These are phyloP conservation scores for Myoxocephalus aenaeus DNA, from an alignment of 2,797 vertebrate genomes.

Conservation along the genomic window DNA sequence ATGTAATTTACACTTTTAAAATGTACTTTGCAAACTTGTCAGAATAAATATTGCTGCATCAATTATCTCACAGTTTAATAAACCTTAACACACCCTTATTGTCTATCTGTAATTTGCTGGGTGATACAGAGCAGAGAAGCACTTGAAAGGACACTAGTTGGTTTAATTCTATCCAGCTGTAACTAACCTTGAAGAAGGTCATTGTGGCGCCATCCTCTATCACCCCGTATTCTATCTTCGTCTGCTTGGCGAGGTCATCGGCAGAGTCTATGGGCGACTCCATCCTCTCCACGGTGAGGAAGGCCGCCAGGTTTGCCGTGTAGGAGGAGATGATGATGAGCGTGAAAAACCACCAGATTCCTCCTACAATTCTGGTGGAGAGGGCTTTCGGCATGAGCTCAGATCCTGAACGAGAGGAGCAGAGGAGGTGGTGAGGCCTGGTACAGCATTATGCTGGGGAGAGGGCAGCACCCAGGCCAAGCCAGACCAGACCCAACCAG, in stretches of 20 bases:
- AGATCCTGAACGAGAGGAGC: constrained; percentile 93
- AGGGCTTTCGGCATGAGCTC: constrained; percentile 99
- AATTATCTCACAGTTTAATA: neutral
- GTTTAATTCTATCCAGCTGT: constrained; percentile 8
- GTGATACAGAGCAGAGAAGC: neutral
- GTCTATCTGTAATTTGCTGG: neutral
- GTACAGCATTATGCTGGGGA: constrained; percentile 32
- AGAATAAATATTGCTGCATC: neutral
- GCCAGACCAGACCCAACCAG: constrained; percentile 13
- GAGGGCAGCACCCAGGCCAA: constrained; percentile 56
- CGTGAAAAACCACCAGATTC: constrained; percentile 99
- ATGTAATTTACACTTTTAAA: no score
- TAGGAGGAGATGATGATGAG: constrained; percentile 99
- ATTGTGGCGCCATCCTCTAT: constrained; percentile 97
- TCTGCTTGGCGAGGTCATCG: constrained; percentile 98
- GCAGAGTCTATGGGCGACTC: constrained; percentile 98
- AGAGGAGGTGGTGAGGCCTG: constrained; percentile 59
- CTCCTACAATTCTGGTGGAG: constrained; percentile 99
- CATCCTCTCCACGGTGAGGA: constrained; percentile 99
- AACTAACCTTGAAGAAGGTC: constrained; percentile 97
- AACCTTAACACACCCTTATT: neutral
- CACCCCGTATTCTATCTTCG: constrained; percentile 98
- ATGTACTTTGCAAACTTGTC: neutral
- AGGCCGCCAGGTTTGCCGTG: constrained; percentile 98
- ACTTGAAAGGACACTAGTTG: neutral